These are phyloP conservation scores for Phyllopteryx taeniolatus DNA, from an alignment of 2,113 vertebrate genomes.

Conservation along the genomic window DNA sequence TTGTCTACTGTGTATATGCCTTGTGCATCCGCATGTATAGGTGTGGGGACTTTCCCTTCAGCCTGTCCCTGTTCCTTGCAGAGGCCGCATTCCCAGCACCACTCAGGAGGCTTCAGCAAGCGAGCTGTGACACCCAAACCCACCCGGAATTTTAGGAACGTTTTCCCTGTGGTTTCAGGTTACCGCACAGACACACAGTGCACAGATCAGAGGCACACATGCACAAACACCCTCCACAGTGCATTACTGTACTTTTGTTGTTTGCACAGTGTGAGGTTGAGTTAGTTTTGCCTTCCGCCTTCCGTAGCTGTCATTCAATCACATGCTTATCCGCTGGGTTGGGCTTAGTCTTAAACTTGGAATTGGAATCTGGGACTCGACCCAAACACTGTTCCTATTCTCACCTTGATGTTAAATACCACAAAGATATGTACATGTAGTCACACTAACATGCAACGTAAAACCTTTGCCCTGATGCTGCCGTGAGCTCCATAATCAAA, in stretches of 20 bases:
- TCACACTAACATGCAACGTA: constrained; percentile 35
- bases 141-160: constrained; percentile 72
- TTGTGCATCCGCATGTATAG: neutral
- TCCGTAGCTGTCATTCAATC: constrained; percentile 43
- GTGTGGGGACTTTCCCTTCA: constrained; percentile 43
- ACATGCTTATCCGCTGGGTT: constrained; percentile 25
- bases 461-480: constrained; percentile 8
- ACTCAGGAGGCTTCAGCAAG: constrained; percentile 63
- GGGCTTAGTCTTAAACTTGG: constrained; percentile 21
- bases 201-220: constrained; percentile 47
- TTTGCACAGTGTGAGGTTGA: constrained; percentile 57
- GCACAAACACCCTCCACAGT: constrained; percentile 55
- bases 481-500: constrained; percentile 4
- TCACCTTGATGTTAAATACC: constrained; percentile 50
- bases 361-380: constrained; percentile 22
- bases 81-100: constrained; percentile 60
- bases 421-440: constrained; percentile 30
- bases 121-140: constrained; percentile 63
- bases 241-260: constrained; percentile 65
- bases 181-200: constrained; percentile 58
- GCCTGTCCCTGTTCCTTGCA: constrained; percentile 41
- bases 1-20: neutral
- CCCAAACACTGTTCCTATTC: constrained; percentile 33
- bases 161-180: constrained; percentile 71
- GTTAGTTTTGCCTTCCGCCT: constrained; percentile 51